A percentile compares a stretch with the other conserved stretches of the same genome.
Conservation (phyloP, 2,888 invertebrate genomes). For the Spicauda simplicius region DNA sequence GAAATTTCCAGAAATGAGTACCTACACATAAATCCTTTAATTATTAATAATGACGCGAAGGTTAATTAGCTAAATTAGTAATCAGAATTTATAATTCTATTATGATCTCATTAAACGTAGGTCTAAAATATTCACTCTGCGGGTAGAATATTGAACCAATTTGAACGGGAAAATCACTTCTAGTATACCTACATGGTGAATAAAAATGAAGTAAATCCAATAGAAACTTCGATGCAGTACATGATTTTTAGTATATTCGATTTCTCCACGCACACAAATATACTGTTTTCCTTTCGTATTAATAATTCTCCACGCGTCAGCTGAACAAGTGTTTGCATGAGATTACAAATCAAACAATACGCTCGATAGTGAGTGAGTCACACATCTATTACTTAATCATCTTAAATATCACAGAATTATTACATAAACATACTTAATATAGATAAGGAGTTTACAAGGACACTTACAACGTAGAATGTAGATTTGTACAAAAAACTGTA, state of each 20-base stretch:
- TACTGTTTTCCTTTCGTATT: constrained; percentile 22
- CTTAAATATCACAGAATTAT: constrained; percentile 79
- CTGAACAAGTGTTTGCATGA: constrained; percentile 41
- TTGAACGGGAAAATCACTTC: no score
- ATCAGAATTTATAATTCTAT: no score
- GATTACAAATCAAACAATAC: constrained; percentile 65
- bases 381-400: constrained; percentile 62
- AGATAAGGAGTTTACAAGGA: constrained; percentile 24
- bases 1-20: no score
- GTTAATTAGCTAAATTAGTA: no score
- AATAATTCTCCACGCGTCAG: constrained; percentile 53
- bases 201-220: no score
- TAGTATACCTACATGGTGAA: no score
- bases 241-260: neutral
- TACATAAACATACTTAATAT: constrained; percentile 51
- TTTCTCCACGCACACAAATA: constrained; percentile 30
- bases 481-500: neutral
- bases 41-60: no score
- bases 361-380: constrained; percentile 62
- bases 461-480: constrained; percentile 10
- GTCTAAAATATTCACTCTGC: no score
- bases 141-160: no score
- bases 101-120: no score
- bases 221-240: neutral
- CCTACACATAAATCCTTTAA: no score